Percentiles rank a stretch among this genome's conserved stretches.
Evolutionary conservation across 2,797 vertebrate species (phyloP).

Genomic region (Sternotherus odoratus): DNA sequence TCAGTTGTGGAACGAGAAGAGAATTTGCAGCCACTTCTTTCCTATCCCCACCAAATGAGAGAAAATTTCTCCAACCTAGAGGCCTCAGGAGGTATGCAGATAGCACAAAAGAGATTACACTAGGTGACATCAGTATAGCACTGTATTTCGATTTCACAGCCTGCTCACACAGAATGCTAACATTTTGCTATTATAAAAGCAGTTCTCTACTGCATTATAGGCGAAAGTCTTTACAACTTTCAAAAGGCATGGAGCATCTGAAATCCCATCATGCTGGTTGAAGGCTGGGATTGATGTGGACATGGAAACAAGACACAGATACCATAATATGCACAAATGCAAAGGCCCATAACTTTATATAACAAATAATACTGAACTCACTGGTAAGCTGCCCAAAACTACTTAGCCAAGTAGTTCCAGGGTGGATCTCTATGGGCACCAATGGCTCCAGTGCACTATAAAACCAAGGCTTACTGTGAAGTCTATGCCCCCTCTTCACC

Average conservation of each 20-base stretch:
- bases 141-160: neutral
- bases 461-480: neutral
- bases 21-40: neutral
- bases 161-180: neutral
- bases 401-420: neutral
- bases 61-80: neutral
- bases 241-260: neutral
- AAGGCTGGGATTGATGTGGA: neutral
- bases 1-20: neutral
- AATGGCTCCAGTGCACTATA: neutral
- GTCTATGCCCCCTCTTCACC: neutral
- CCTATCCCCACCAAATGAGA: neutral
- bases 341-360: no score
- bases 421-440: neutral
- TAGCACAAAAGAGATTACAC: neutral
- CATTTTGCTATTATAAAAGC: neutral
- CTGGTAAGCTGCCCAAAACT: neutral
- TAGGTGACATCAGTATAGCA: neutral
- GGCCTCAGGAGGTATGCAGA: fast-evolving
- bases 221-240: neutral
- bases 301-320: neutral
- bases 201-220: neutral
- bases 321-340: no score
- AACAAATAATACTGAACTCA: fast-evolving
- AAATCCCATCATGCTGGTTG: neutral